These are phyloP conservation scores for Ectobius pallidus DNA, from an alignment of 2,888 invertebrate species.

Conservation along the genomic window DNA sequence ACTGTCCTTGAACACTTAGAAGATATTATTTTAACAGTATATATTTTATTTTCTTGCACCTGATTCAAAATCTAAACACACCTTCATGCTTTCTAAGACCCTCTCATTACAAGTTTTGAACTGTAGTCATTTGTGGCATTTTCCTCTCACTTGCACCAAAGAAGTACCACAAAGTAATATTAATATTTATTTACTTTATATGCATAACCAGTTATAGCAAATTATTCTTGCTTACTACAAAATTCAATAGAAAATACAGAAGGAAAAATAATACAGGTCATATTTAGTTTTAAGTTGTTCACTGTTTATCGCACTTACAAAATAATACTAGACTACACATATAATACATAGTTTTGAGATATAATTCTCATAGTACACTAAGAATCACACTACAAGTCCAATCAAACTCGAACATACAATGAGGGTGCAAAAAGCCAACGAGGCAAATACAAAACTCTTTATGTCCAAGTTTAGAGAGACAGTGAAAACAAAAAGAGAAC, in stretches of 20 bases:
- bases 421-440: conserved; percentile 43
- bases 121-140: background rate
- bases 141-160: conserved; percentile 24
- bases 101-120: background rate
- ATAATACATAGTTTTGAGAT: conserved; percentile 44
- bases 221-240: conserved; percentile 34
- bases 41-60: conserved; percentile 14
- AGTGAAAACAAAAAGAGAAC: conserved; percentile 11
- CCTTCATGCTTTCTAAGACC: background rate
- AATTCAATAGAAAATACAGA: conserved; percentile 47
- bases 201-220: conserved; percentile 30
- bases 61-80: background rate
- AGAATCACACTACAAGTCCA: conserved; percentile 40
- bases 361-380: conserved; percentile 42
- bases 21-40: background rate
- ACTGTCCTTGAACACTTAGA: conserved; percentile 19
- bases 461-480: conserved; percentile 17
- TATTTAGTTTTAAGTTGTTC: conserved; percentile 42
- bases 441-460: conserved; percentile 40
- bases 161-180: conserved; percentile 26
- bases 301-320: conserved; percentile 45
- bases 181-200: conserved; percentile 31
- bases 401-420: conserved; percentile 40
- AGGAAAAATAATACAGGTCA: conserved; percentile 45
- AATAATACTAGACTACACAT: conserved; percentile 45